Evolutionary conservation across 2,888 invertebrate species (phyloP).

Genomic region (Linyphia triangularis): DNA sequence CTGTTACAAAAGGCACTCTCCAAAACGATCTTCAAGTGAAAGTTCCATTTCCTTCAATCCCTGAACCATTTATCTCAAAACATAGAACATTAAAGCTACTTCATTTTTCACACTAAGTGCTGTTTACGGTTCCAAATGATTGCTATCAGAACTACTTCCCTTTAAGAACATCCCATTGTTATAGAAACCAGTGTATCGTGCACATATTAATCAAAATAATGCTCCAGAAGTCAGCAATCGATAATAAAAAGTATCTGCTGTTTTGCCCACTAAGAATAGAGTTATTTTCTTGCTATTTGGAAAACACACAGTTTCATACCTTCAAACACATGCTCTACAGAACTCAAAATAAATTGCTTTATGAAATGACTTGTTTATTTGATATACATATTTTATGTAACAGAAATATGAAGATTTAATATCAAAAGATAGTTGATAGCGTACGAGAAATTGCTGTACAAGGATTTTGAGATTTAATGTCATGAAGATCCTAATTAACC

Average conservation of each 20-base stretch:
- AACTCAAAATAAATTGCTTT: no score
- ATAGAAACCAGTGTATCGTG: conserved; percentile 8
- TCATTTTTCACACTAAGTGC: conserved; percentile 43
- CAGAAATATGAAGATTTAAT: no score
- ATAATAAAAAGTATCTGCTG: not conserved
- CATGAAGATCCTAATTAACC: no score
- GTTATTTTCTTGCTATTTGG: not conserved
- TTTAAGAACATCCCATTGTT: not conserved
- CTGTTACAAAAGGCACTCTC: no score
- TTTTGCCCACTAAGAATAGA: not conserved
- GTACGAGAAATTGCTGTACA: no score
- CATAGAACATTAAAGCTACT: not conserved
- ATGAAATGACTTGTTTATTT: no score
- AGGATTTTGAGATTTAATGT: no score
- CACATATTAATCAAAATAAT: conserved; percentile 30
- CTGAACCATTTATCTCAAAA: conserved; percentile 17
- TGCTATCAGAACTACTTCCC: conserved; percentile 31
- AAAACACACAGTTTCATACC: no score
- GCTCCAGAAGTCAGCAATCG: not conserved
- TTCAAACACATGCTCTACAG: no score
- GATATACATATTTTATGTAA: no score
- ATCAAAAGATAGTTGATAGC: no score
- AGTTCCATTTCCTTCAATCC: conserved; percentile 11
- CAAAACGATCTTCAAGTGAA: not conserved
- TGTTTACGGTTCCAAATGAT: conserved; percentile 41